Evolutionary conservation across 2,797 vertebrate genomes (phyloP), one percentile per base, ranked within the genome.

Genomic region (Diplodus puntazzo): DNA sequence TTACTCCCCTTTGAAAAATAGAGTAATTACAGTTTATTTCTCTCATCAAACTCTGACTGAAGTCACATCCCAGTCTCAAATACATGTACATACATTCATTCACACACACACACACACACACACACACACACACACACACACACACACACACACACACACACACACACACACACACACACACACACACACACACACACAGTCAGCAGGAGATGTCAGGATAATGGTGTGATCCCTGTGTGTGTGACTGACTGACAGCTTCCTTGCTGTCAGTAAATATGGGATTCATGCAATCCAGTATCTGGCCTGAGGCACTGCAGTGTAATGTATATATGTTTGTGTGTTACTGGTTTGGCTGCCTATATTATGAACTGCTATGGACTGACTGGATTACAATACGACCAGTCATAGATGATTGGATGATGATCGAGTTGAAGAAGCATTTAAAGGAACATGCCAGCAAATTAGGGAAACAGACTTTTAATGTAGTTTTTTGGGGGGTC

Each of bases 221-320:
- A 84, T 84, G 76, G 89, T 90, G 83, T 86, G 85, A 89, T 80
- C 86, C 80, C 75, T 77, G 80, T 77, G 74, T 73, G 84, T 81
- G n/a, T n/a, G n/a, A n/a, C 75, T 93, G 91, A 93, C 91, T 93
- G 90, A 91, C 92, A 91, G 91, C 86, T 85, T 84, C 85, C 80
- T 89, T 68, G 69, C 82, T 86, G 85, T 90, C 87, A 84, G 90
- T 92, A 92, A 93, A 92, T 90, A 91, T 73, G 80, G 81, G 84
- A 86, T 91, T 90, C 92, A 92, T 92, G 83, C 84, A 89, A 74
- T 80, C 64, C 77, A 55, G 70, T 80, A 76, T 79, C 49, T 84
- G 85, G 58, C 87, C 75, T 25, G 27, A 62, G 79, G 86, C 88
- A 17, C 75, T 73, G 83, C 73, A 71, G 58, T 87, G 66, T 2